Evolutionary conservation across 37 sponge, comb jelly and placozoan genomes (phyloP), one percentile per base, ranked within the genome.

Genomic region (Geodia barretti): DNA sequence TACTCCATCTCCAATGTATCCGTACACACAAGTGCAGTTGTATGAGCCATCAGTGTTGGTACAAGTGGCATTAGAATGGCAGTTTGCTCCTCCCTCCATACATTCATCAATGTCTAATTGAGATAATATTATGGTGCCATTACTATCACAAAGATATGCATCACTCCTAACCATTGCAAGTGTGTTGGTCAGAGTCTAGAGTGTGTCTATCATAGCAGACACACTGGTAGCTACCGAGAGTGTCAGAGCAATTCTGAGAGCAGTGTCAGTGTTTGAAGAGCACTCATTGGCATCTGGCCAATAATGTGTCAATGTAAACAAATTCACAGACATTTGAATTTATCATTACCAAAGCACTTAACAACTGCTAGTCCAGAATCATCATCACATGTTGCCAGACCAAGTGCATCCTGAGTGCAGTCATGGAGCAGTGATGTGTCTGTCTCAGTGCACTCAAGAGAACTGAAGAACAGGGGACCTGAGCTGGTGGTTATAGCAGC

Each of bases 241-340:
- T 41, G 26, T 69, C 32, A 43, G 60, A 69, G 64, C 82, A 81
- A 32, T 73, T 5, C 3, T 72, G 32, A 39, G 73, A 81, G 64
- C 75, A 70, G 41, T 72, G 21, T 60, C 70, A 70, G 58, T 77
- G 43, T 58, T 67, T 11, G 54, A 11, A 39, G 67, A 4, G 30
- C 83, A 83, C 58, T 83, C 83, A 83, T 83, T 40, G 33, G 64
- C 23, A 41, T 83, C 83, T 83, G 67, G n/a, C n/a, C n/a, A n/a
- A 25, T 7, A 25, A 14, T 17, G 14, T 17, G 14, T 17, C 11
- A 47, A 17, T 47, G n/a, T n/a, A n/a, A n/a, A n/a, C n/a, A n/a
- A n/a, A n/a, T n/a, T n/a, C n/a, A n/a, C n/a, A n/a, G n/a, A n/a
- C n/a, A n/a, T n/a, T n/a, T n/a, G n/a, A n/a, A 17, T 17, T 17